Evolutionary conservation across 2,888 invertebrate genomes (phyloP), one percentile per base, ranked within the genome.

Genomic region (Ectropis crepuscularia): DNA sequence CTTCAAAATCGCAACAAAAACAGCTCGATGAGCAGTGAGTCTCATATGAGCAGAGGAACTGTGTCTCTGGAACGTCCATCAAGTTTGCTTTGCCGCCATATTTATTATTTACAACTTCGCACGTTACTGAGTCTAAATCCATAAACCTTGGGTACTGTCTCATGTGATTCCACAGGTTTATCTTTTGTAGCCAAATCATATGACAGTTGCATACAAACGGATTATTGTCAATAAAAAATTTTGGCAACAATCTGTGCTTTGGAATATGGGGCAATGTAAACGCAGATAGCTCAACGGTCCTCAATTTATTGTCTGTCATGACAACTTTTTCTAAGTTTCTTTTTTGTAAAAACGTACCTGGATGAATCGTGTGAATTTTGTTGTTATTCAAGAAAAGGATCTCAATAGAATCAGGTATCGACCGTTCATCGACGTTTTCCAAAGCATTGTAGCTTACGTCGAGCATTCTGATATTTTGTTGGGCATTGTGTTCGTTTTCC

Each of bases 1-100:
- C 96, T 83, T 96, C 97, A 87, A 96, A 97, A 77, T 97, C 97
- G 83, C 97, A 97, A 85, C 97, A 98, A 80, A 96, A 96, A 83
- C 97, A 97, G 69, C 96, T 93, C 10, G 96, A 95, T 79, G 97
- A 96, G 87, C 97, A 97, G 83, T 97, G 96, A 55, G 95, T 95
- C 80, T 95, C 95, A 89, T 97, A 97, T 10, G 95, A 95, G 84
- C 97, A 97, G 74, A 97, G 94, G 83, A 97, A 97, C 84, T 97
- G 96, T 73, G 95, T 95, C 66, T 96, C 94, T 74, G 95, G 95
- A 74, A 96, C 92, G 78, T 95, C 95, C 80, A 95, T 92, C 70
- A 96, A 83, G 48, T 95, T 95, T 66, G 94, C 94, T 65, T 95
- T 95, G 38, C 95, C 94, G 16, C 94, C 93, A 71, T 94, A 94